Base-by-base conservation (phyloP, 2,113 vertebrate species). In the Amazona guildingii region DNA sequence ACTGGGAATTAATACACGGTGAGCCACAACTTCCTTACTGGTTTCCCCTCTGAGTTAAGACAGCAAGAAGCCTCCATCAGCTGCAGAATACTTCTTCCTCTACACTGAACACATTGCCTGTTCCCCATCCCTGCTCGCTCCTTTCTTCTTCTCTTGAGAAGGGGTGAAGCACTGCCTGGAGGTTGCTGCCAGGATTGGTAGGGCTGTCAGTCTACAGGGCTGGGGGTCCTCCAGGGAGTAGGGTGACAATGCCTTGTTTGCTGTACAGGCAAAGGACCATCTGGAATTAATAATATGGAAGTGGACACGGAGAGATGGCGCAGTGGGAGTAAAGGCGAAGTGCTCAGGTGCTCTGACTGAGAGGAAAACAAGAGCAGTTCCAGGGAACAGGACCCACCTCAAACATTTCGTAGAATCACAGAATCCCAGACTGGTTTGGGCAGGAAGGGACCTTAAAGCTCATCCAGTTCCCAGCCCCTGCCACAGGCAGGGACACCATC, bases 51-150 rank as follows among this genome's bases (percentile, higher is more conserved):
- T 70, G 28, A 74, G 29, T 64, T 17, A 76, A 33, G 16, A n/a
- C 2, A 5, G 39, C 11, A 74, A 84, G 63, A 49, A 59, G 23
- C 21, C 43, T 68, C 54, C 10, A 16, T 11, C n/a, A 88, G 17
- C 4, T 49, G 14, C 21, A 51, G 19, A 59, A 41, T 27, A 33
- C 66, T 44, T 29, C 37, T 29, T 54, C 66, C 54, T 86, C 25
- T 87, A 3, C 6, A 0, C 14, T 64, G 28, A 78, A 67, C 0
- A 4, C 10, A 33, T 7, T 1, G 7, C 18, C 29, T 7, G 8
- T 25, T 76, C 12, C 17, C 10, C 7, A 54, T 13, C 24, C 23
- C 15, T 61, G 7, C n/a, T 64, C 49, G 29, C 14, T 83, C 25
- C 35, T 68, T 61, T 68, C 39, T 52, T 68, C 49, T 27, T 61